Conservation (phyloP, 2,797 vertebrate species). For the Triplophysa bombifrons region DNA sequence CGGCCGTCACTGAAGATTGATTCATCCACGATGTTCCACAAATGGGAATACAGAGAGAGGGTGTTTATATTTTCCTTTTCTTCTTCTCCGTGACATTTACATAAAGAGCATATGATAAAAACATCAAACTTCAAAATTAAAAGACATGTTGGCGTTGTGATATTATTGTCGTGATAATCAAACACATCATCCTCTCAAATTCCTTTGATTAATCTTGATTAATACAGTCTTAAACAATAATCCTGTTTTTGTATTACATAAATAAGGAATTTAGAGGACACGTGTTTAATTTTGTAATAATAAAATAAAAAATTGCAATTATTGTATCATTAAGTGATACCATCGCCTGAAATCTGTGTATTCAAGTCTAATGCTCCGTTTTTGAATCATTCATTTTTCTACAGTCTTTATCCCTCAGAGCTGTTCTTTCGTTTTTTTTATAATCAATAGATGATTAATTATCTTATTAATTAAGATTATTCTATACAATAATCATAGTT, state of each 20-base stretch:
- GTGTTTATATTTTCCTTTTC: not conserved
- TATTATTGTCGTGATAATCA: too few relatives aligned
- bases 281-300: not conserved
- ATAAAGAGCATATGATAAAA: not conserved
- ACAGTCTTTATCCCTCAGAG: too few relatives aligned
- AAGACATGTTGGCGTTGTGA: too few relatives aligned
- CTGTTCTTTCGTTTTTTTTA: too few relatives aligned
- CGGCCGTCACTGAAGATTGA: conserved; percentile 62
- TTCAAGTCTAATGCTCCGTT: too few relatives aligned
- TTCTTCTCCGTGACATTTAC: not conserved
- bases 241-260: not conserved
- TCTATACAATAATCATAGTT: conserved; percentile 1
- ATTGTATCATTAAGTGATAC: not conserved
- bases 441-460: too few relatives aligned
- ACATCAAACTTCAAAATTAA: not conserved
- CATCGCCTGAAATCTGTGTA: too few relatives aligned
- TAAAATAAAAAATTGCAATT: not conserved
- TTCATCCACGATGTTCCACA: conserved; percentile 63
- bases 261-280: not conserved
- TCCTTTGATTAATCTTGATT: not conserved
- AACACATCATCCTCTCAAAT: too few relatives aligned
- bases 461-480: too few relatives aligned
- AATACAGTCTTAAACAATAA: not conserved
- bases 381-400: too few relatives aligned
- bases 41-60: conserved; percentile 31